Evolutionary conservation across 2,113 vertebrate genomes (phyloP).

Genomic region (Capricornis sumatraensis): DNA sequence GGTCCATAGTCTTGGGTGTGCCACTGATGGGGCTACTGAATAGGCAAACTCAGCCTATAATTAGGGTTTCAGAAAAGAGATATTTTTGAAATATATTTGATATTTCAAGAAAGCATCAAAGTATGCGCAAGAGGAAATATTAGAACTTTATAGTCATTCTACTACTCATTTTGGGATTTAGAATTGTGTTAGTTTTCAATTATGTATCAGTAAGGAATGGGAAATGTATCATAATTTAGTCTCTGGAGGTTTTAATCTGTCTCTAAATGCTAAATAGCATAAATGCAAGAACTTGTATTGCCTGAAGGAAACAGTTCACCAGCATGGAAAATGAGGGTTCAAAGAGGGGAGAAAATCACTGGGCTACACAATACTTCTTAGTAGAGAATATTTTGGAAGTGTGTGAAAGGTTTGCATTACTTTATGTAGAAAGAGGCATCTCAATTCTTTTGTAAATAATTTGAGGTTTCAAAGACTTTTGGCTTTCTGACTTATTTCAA

Average conservation of each 20-base stretch:
- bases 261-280: background rate
- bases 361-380: background rate
- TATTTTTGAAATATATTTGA: background rate
- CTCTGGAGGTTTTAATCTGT: background rate
- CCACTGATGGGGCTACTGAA: background rate
- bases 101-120: background rate
- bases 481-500: constrained; percentile 62
- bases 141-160: background rate
- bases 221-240: background rate
- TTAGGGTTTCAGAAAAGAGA: background rate
- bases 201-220: background rate
- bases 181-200: constrained; percentile 12
- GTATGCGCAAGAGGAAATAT: background rate
- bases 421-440: constrained; percentile 4
- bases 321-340: background rate
- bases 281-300: background rate
- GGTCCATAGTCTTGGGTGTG: background rate
- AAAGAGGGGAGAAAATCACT: background rate
- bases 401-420: background rate
- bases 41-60: background rate
- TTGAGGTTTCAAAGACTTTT: constrained; percentile 62
- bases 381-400: constrained; percentile 41
- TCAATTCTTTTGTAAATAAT: constrained; percentile 46
- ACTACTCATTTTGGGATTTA: background rate
- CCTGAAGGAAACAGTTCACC: background rate